Conservation (phyloP, 1,140 invertebrate genomes). For the Leptestheria dahalacensis region DNA sequence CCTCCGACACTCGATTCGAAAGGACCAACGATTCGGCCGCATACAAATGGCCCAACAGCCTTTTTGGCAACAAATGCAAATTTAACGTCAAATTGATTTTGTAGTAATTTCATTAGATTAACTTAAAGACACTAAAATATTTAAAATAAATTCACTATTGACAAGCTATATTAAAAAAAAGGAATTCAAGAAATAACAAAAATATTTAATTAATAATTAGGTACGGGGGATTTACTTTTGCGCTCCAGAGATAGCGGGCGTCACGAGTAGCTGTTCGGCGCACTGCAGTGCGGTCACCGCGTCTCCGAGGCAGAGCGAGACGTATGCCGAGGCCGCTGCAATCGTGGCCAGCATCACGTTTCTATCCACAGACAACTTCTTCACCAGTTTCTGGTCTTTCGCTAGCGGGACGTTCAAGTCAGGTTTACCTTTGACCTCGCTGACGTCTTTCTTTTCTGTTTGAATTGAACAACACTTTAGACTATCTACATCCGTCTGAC, state of each 20-base stretch:
- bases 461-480: too few species aligned
- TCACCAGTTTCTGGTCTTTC: neutral
- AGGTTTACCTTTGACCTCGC: conserved; percentile 4
- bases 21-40: conserved; percentile 75
- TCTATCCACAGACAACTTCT: neutral
- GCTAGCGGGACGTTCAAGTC: conserved; percentile 1
- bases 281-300: conserved; percentile 61
- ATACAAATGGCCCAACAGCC: conserved; percentile 72
- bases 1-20: conserved; percentile 65
- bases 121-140: too few species aligned
- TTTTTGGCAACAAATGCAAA: too few species aligned
- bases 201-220: neutral
- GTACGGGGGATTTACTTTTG: conserved; percentile 41
- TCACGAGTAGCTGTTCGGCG: conserved; percentile 49
- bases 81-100: too few species aligned
- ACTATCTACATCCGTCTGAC: too few species aligned
- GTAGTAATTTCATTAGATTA: too few species aligned
- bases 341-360: conserved; percentile 32
- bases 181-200: conserved; percentile 1
- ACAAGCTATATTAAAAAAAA: neutral
- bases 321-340: conserved; percentile 62
- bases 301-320: conserved; percentile 69
- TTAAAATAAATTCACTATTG: too few species aligned
- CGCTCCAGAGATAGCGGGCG: conserved; percentile 41
- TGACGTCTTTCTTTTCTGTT: neutral